Conservation (phyloP, 2,888 invertebrate genomes). For the Lumbricus terrestris region DNA sequence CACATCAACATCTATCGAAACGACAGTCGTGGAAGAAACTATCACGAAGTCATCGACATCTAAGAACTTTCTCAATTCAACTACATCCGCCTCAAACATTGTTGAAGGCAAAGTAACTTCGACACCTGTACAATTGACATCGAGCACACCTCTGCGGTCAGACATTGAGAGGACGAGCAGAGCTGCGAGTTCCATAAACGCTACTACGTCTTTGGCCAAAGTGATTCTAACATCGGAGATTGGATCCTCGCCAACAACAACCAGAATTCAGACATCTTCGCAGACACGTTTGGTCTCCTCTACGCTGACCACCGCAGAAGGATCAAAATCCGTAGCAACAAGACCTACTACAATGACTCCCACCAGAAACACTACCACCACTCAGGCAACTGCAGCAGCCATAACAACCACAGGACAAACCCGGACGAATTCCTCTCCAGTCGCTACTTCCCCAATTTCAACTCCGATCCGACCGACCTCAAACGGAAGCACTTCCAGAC, state of each 20-base stretch:
- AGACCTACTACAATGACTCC: not conserved
- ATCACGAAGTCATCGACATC: not conserved
- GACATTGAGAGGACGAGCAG: not conserved
- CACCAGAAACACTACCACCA: not conserved
- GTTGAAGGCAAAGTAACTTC: not conserved
- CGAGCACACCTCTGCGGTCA: not conserved
- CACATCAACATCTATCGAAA: not conserved
- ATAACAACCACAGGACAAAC: slow-evolving; percentile 3
- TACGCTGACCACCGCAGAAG: not conserved
- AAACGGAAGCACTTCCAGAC: not conserved
- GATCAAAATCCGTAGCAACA: not conserved
- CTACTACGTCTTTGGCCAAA: not conserved
- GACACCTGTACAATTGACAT: not conserved
- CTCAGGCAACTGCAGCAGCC: not conserved
- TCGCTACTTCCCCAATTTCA: not conserved
- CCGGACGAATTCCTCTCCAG: not conserved
- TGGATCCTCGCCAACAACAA: not conserved
- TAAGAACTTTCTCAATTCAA: not conserved
- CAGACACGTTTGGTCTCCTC: not conserved
- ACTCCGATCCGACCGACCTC: not conserved
- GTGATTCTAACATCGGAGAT: not conserved
- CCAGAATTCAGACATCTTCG: no score
- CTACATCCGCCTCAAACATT: not conserved
- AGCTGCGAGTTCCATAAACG: not conserved
- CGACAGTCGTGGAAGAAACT: not conserved